phyloP scores from a whole-genome alignment of 2,888 invertebrate genomes.

The Pseudococcus longispinus region DNA sequence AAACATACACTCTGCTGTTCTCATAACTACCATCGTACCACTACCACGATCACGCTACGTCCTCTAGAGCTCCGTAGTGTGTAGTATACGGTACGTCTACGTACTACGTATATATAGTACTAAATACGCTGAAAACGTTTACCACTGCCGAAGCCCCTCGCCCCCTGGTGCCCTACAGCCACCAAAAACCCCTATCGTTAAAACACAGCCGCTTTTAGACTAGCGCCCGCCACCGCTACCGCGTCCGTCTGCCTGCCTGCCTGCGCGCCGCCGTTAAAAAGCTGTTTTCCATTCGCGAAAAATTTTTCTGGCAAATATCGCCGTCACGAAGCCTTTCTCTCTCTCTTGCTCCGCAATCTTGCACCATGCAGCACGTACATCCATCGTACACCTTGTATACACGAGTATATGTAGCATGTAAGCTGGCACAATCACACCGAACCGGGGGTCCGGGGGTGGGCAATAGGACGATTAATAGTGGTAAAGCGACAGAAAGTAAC shows the following conservation, averaged over 20 bases:
- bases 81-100: background rate
- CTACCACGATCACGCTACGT: background rate
- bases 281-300: slow-evolving; percentile 30
- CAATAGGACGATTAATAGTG: background rate
- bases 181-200: background rate
- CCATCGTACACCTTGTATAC: background rate
- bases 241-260: too few species aligned
- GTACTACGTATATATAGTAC: background rate
- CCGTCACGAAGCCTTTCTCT: background rate
- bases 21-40: background rate
- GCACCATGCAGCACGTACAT: background rate
- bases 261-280: background rate
- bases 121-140: slow-evolving; percentile 45
- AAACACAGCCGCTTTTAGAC: slow-evolving; percentile 39
- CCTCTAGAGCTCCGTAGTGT: background rate
- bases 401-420: background rate
- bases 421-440: background rate
- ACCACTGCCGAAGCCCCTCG: background rate
- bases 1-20: slow-evolving; percentile 49
- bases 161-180: background rate
- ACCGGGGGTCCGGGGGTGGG: background rate
- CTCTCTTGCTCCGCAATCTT: background rate
- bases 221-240: background rate
- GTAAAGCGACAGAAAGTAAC: background rate
- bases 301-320: slow-evolving; percentile 37